Base-by-base conservation (phyloP, 1,140 invertebrate genomes). In the Rhysida immarginata region DNA sequence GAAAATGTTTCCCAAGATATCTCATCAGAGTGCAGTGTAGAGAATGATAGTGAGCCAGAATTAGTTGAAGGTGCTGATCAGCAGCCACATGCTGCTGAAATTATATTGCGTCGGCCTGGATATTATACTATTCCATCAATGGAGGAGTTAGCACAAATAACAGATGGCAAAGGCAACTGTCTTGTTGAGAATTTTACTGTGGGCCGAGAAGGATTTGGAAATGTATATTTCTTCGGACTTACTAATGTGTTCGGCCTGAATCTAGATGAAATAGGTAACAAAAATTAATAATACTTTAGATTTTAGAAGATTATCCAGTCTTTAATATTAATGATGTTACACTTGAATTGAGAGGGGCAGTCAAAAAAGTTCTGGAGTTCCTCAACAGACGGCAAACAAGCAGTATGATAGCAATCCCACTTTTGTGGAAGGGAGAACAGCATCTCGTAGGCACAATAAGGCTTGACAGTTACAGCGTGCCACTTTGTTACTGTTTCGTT, bases 161-260 rank as follows among this genome's bases (percentile, higher is more conserved):
- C 81, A 13, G 76, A 86, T 68, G 66, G 67, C 41, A 77, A 86
- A 66, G 84, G 85, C 26, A 76, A 76, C 23, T 96, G 91, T 68
- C 71, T 88, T 26, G 84, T 96, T 13, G 82, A 88, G n/a, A 82
- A 90, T 60, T 87, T 98, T 59, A 90, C 87, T 0, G 76, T 98
- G 50, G 93, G 92, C 0, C 77, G 94, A 16, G 76, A 83, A 55
- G 87, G 87, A 45, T 98, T 92, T 70, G 95, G 96, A 23, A 89
- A 86, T 69, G 85, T 99, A 0, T 88, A 78, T 66, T 99, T 91
- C 67, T 80, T 82, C 26, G 85, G 87, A 58, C 77, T 81, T 23
- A 83, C 94, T 57, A 85, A 96, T 69, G 82, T 97, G n/a, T 78
- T 84, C 23, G 84, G 83, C 8, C 63, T 97, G 18, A 88, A 96